Base-by-base conservation (phyloP, 2,888 invertebrate species). In the Diaphora mendica region DNA sequence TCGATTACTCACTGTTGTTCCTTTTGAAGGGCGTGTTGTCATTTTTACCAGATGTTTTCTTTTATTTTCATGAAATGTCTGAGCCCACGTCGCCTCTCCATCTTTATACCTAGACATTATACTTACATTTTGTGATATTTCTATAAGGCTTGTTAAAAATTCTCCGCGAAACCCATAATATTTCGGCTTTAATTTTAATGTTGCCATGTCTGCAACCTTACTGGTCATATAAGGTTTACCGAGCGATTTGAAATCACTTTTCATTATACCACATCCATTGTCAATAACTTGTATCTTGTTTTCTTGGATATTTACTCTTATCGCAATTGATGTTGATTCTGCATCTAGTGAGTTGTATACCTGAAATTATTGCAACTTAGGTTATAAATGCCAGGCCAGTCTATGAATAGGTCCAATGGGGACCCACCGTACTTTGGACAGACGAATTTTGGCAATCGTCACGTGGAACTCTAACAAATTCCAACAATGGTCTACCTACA, bases 221-320 rank as follows among this genome's bases (percentile, higher is more conserved):
- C 96, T 97, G 0, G 97, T 97, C 85, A 96, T 93, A 84, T 97
- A 96, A 79, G 96, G 96, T 80, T 94, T 90, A 23, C 97, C 98
- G 68, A 97, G 86, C 39, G 91, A 79, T 68, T 94, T 87, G 76
- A 98, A 93, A 86, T 97, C 96, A 42, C 91, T 85, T 82, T 93
- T 90, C 4, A 91, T 82, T 48, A 98, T 96, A 3, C 98, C 98
- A 82, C 79, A 83, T 3, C 98, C 98, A 94, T 98, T 98, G 88
- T 98, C 98, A 62, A 98, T 95, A 11, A 98, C 97, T 96, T 97
- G 97, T 80, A 98, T 95, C 80, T 95, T 96, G 83, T 96, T 96
- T 77, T 96, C 94, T 73, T 92, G 88, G 42, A 97, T 90, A 89
- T 97, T 94, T 39, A 98, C 88, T 85, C 97, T 95, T 71, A 98